Evolutionary conservation across 2,113 vertebrate genomes (phyloP).

Genomic region (Chionomys nivalis): DNA sequence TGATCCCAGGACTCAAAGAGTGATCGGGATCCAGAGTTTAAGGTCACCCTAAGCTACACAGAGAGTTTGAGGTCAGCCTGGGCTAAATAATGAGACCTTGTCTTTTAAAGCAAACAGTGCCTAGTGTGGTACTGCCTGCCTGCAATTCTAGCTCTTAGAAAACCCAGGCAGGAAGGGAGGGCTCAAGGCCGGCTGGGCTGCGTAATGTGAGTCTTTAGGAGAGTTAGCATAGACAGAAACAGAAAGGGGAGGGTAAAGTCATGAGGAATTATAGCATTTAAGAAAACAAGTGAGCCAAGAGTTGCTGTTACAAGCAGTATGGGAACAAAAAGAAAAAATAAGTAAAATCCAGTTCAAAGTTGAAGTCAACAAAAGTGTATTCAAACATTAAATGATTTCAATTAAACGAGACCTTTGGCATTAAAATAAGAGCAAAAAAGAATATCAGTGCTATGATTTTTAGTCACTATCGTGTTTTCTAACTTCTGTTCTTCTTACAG

Average conservation of each 20-base stretch:
- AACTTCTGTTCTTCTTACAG: slow-evolving; percentile 72
- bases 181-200: neutral
- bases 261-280: slow-evolving; percentile 5
- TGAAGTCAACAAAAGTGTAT: neutral
- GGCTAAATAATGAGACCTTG: neutral
- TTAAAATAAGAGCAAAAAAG: slow-evolving; percentile 50
- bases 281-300: slow-evolving; percentile 4
- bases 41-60: neutral
- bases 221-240: neutral
- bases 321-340: neutral
- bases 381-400: slow-evolving; percentile 8
- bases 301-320: neutral
- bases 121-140: neutral
- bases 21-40: neutral
- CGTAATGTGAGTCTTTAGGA: slow-evolving; percentile 23
- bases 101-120: neutral
- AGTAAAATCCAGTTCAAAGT: neutral
- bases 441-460: slow-evolving; percentile 32
- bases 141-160: neutral
- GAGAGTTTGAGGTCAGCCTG: neutral
- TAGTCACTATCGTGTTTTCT: slow-evolving; percentile 71
- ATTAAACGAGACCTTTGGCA: slow-evolving; percentile 41
- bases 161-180: neutral
- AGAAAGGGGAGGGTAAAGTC: slow-evolving; percentile 3
- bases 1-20: neutral